phyloP scores from a whole-genome alignment of 2,888 invertebrate species.

The Eupithecia dodoneata region DNA sequence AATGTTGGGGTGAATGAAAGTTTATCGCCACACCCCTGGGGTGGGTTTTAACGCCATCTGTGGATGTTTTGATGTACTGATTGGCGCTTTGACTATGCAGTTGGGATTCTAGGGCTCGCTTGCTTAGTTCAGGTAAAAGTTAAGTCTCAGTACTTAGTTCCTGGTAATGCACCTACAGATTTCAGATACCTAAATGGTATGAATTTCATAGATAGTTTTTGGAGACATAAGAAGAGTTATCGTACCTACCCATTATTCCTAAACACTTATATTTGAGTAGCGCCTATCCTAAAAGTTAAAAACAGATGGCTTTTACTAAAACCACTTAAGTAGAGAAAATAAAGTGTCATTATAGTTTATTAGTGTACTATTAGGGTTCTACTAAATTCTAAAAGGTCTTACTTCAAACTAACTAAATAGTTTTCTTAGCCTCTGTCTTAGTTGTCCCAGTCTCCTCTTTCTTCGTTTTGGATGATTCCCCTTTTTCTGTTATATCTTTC shows the following conservation, averaged over 20 bases:
- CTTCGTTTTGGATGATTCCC: conserved; percentile 31
- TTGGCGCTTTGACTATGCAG: conserved; percentile 8
- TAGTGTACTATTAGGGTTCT: neutral
- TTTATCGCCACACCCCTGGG: conserved; percentile 68
- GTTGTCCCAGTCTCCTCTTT: conserved; percentile 23
- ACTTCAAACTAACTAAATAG: conserved; percentile 46
- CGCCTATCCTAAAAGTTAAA: neutral
- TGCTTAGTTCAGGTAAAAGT: neutral
- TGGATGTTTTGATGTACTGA: conserved; percentile 43
- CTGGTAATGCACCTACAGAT: neutral
- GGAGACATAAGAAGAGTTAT: neutral
- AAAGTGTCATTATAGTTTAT: neutral
- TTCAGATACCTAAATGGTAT: neutral
- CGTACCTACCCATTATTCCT: neutral
- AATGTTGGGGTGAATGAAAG: conserved; percentile 75
- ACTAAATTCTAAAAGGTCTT: conserved; percentile 8
- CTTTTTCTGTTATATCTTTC: conserved; percentile 34
- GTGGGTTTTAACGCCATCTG: conserved; percentile 65
- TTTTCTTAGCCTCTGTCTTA: conserved; percentile 60
- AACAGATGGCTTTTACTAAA: neutral
- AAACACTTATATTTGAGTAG: neutral
- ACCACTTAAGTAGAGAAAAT: neutral
- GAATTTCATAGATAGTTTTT: neutral
- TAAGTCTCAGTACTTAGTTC: neutral
- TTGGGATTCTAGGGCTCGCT: conserved; percentile 10